Base-by-base conservation (phyloP, 92 coral and sea anemone genomes). In the Palythoa caribaeorum region DNA sequence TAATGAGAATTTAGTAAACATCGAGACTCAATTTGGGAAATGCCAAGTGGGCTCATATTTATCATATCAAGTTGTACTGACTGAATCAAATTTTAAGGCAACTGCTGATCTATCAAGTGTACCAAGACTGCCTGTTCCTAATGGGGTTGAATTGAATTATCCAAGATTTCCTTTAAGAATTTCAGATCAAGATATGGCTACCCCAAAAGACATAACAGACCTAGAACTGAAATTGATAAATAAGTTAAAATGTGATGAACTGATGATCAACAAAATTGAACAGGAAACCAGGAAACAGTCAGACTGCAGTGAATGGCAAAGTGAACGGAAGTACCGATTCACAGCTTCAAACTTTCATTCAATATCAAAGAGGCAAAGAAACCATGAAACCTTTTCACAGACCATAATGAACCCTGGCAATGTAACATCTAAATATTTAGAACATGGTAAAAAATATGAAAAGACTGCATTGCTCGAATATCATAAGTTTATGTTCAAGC, bases 91-190 rank as follows among this genome's bases (percentile, higher is more conserved):
- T 72, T 87, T 90, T 57, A 71, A 74, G 85, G 83, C 93, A 39
- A 59, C 73, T 75, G 90, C 87, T 54, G 37, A 84, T 77, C 48
- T 87, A 17, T 65, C 73, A 65, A 71, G 88, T 21, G 57, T 79
- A 20, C 87, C 74, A 66, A 76, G 89, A 55, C 62, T 74, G 76
- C 84, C 54, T 71, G 17, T 47, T 81, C 84, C 83, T 40, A 88
- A 69, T 65, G 15, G 52, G 1, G 44, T 38, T 63, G 50, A 60
- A 72, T 85, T 88, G 20, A 20, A 50, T n/a, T 87, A 87, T 87
- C 93, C 93, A 80, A 48, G 91, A 73, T 87, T 91, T 84, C 87
- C 91, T 39, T 78, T 91, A 63, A 91, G 94, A 66, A 71, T 36
- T 69, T 69, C 73, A 69, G 47, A 69, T 69, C 39, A 69, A 69